These are phyloP conservation scores for Sula dactylatra DNA, from an alignment of 2,113 vertebrate genomes.

Conservation along the genomic window DNA sequence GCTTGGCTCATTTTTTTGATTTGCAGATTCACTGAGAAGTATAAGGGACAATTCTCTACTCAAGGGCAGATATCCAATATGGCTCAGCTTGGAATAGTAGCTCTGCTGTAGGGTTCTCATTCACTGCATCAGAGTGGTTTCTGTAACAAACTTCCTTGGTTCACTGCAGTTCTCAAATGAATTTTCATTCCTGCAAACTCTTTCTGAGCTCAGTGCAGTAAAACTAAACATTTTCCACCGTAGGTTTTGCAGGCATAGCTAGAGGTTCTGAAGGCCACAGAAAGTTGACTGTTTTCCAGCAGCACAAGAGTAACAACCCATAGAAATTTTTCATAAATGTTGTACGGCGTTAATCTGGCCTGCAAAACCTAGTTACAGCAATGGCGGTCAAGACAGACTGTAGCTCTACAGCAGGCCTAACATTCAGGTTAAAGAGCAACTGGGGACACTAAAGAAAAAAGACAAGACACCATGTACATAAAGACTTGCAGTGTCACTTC, in stretches of 20 bases:
- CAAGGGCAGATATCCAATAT: background rate
- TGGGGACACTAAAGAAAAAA: background rate
- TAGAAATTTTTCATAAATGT: background rate
- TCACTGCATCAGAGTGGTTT: accelerated
- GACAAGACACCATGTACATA: background rate
- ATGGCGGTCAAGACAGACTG: background rate
- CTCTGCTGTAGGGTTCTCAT: background rate
- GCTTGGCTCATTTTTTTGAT: background rate
- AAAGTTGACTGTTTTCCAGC: background rate
- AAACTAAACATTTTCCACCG: background rate
- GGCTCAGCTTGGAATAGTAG: background rate
- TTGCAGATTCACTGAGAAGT: background rate
- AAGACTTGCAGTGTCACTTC: background rate
- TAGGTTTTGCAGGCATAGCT: background rate
- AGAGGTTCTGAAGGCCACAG: background rate
- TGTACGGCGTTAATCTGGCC: background rate
- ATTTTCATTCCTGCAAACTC: background rate
- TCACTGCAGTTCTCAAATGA: background rate
- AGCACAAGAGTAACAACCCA: background rate
- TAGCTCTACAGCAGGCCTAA: background rate
- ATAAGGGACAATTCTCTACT: background rate
- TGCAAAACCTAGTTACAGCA: background rate
- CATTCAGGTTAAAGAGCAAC: background rate
- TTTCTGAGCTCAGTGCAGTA: background rate
- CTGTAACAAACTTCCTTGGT: background rate